Conservation (phyloP, 2,888 invertebrate species). For the Thyatira batis region DNA sequence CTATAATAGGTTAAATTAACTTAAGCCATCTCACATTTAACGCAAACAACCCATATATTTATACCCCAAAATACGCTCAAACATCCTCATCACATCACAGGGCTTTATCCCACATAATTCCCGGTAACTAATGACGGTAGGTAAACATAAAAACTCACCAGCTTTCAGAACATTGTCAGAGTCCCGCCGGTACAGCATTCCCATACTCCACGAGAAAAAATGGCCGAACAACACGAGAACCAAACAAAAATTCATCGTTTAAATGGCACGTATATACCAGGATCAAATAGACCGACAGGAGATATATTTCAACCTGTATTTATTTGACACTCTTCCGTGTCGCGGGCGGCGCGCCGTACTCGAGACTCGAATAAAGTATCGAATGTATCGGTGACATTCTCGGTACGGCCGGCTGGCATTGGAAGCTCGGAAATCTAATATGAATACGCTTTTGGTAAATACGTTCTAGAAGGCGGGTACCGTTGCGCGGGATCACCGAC, state of each 20-base stretch:
- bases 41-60: background rate
- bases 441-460: slow-evolving; percentile 78
- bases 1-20: background rate
- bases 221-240: slow-evolving; percentile 68
- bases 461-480: slow-evolving; percentile 55
- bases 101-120: background rate
- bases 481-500: slow-evolving; percentile 53
- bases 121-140: background rate
- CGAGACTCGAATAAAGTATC: slow-evolving; percentile 74
- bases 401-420: slow-evolving; percentile 66
- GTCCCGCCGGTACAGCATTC: slow-evolving; percentile 72
- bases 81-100: background rate
- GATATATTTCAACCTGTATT: slow-evolving; percentile 77
- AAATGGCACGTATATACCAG: slow-evolving; percentile 66
- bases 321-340: slow-evolving; percentile 75
- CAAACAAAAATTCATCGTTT: slow-evolving; percentile 76
- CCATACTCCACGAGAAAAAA: slow-evolving; percentile 65
- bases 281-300: slow-evolving; percentile 65
- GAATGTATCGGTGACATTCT: slow-evolving; percentile 73
- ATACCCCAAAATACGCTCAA: background rate
- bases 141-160: slow-evolving; percentile 47
- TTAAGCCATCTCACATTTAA: background rate
- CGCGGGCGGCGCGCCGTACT: slow-evolving; percentile 57
- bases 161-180: slow-evolving; percentile 73
- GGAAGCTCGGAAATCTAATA: slow-evolving; percentile 77